These are phyloP conservation scores for Leptocoma aspasia DNA, from an alignment of 2,113 vertebrate genomes.

Conservation along the genomic window DNA sequence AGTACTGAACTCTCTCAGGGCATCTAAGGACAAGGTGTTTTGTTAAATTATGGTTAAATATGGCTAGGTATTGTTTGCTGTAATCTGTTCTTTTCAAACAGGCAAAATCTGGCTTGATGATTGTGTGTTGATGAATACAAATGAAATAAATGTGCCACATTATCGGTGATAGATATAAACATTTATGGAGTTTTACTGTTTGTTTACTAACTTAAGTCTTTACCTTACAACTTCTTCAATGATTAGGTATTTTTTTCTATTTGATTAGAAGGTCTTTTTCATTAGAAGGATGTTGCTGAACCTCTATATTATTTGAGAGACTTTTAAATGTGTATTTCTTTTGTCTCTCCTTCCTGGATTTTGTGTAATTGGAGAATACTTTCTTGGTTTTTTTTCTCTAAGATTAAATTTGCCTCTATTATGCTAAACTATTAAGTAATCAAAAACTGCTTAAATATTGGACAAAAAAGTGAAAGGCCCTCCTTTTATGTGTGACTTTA, in stretches of 20 bases:
- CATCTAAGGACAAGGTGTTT: not conserved
- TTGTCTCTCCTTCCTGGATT: not conserved
- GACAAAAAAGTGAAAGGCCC: not conserved
- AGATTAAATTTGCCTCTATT: not conserved
- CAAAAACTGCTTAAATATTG: not conserved
- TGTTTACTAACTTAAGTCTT: not conserved
- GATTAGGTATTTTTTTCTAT: not conserved
- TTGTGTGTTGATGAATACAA: not conserved
- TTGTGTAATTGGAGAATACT: not conserved
- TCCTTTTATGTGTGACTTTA: not conserved
- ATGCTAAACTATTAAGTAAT: not conserved
- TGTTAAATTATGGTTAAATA: not conserved
- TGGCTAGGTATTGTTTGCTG: not conserved
- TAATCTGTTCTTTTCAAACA: not conserved
- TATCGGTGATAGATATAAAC: not conserved
- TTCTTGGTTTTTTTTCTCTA: not conserved
- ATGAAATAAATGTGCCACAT: not conserved
- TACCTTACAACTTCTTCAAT: not conserved
- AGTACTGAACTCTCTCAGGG: not conserved
- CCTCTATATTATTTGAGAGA: not conserved
- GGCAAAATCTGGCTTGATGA: not conserved
- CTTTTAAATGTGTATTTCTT: not conserved
- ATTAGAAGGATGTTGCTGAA: not conserved
- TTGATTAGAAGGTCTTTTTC: not conserved
- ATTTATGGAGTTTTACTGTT: not conserved